Base-by-base conservation (phyloP, 2,888 invertebrate species). In the Ichneumoninae sp. region DNA sequence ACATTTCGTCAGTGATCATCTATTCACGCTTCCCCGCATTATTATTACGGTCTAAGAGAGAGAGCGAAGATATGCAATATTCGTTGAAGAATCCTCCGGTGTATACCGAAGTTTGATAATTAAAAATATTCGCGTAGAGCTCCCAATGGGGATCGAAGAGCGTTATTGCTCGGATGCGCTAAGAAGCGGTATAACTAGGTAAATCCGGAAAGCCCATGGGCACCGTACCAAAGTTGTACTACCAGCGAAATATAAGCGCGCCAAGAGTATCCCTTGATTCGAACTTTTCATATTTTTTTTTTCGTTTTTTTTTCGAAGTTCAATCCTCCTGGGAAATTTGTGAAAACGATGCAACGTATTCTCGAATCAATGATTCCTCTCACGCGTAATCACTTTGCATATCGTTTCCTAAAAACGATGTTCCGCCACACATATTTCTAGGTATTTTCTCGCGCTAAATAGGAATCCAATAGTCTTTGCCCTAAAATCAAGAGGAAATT, bases 291-390 rank as follows among this genome's bases (percentile, higher is more conserved):
- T 30, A 16, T 54, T 47, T 66, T 40, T 63, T 75, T 13, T 44
- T 63, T 22, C 16, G 54, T 75, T 10, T 47, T 73, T 52, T 60
- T 26, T 63, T 19, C 16, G 16, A 8, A 16, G 16, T 66, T 40
- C 33, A 16, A 65, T 50, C 50, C 85, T 82, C 81, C n/a, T n/a
- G 78, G 85, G 78, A 85, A 84, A 84, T 84, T 84, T 22, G 40
- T 47, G 26, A 54, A 68, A 81, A 81, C 40, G 68, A 66, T 71
- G 22, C n/a, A 60, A 57, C 30, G 70, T 71, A 60, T 47, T 36
- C 66, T 19, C 68, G 75, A 63, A 66, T 77, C 40, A 40, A 70
- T 82, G 77, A 81, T 73, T 74, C 44, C 10, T 26, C 36, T 63
- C 16, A 74, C 54, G 50, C 75, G 74, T 47, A 75, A 81, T 85